A percentile compares a stretch with the other conserved stretches of the same genome.
These are phyloP conservation scores for Diadumene lineata DNA, from an alignment of 92 coral and sea anemone genomes.

Conservation along the genomic window DNA sequence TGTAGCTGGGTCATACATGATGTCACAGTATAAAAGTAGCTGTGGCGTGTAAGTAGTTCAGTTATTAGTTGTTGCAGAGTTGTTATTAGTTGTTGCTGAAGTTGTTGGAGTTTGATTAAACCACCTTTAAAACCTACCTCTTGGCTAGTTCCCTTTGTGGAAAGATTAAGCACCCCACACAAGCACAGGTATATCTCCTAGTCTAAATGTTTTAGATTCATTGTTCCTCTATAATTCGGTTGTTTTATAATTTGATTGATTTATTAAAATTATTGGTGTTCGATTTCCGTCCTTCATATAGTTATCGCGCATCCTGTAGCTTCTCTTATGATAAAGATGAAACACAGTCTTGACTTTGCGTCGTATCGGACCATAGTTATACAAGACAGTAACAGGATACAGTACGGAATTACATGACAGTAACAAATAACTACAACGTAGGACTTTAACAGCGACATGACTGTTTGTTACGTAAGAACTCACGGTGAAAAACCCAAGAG, in stretches of 20 bases:
- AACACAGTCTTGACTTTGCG: slow-evolving; percentile 5
- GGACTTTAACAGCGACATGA: not conserved
- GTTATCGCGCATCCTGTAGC: slow-evolving; percentile 1
- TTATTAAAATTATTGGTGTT: not conserved
- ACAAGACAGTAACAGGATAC: slow-evolving; percentile 3
- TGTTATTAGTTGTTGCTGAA: no score
- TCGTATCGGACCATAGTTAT: slow-evolving; percentile 8
- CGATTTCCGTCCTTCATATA: slow-evolving; percentile 1
- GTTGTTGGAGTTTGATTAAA: no score
- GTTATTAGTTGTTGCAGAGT: no score
- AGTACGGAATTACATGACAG: not conserved
- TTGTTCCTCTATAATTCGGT: not conserved
- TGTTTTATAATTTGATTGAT: slow-evolving; percentile 4
- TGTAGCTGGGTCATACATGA: no score
- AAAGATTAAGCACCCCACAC: no score
- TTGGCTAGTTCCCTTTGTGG: no score
- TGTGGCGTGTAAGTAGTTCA: no score
- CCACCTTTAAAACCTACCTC: no score
- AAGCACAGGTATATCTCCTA: not conserved
- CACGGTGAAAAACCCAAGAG: not conserved
- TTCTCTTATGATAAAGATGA: not conserved
- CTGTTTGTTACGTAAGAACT: not conserved
- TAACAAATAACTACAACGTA: slow-evolving; percentile 1
- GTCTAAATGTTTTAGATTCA: no score
- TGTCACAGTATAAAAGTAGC: no score